Conservation (phyloP, 2,797 vertebrate species). For the Novumbra hubbsi region DNA sequence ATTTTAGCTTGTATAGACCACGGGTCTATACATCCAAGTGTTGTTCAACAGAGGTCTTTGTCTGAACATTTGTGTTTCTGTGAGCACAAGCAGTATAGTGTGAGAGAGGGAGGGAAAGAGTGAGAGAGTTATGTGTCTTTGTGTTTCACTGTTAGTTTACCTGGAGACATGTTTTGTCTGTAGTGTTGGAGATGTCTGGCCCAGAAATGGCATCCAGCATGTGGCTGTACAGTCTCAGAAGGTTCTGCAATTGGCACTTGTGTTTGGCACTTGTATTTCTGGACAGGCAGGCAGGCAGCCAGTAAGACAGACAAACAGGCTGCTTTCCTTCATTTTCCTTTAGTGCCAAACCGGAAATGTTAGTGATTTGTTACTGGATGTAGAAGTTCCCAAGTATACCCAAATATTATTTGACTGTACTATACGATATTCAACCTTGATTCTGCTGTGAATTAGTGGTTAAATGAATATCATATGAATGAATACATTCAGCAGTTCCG, state of each 20-base stretch:
- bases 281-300: no score
- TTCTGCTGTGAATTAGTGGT: not conserved
- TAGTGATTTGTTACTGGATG: not conserved
- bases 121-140: not conserved
- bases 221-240: not conserved
- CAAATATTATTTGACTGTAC: not conserved
- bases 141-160: not conserved
- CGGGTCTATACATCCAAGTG: no score
- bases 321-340: not conserved
- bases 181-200: not conserved
- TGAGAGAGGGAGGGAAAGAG: no score
- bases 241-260: no score
- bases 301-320: not conserved
- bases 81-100: no score
- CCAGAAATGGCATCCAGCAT: not conserved
- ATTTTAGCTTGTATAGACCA: no score
- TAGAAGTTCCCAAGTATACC: not conserved
- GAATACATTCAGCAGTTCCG: no score
- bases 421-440: not conserved
- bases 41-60: no score
- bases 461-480: not conserved
- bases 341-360: not conserved
- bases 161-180: not conserved
- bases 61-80: no score
- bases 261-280: no score